Evolutionary conservation across 2,113 vertebrate genomes (phyloP), one percentile per base, ranked within the genome.

Genomic region (Spheniscus mendiculus): DNA sequence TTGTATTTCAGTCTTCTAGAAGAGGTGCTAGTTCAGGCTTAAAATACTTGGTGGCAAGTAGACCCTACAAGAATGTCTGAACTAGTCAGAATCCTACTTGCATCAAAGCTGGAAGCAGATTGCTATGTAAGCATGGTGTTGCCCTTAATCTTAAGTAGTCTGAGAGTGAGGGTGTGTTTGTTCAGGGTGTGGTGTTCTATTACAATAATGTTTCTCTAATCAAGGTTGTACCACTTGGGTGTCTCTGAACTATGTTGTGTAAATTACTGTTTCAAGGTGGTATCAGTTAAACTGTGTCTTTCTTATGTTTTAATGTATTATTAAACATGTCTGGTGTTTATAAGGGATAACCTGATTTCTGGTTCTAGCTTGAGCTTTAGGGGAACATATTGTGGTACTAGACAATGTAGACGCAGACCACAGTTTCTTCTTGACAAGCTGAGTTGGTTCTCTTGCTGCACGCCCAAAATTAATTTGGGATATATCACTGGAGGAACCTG

Each of bases 321-420:
- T 12, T 66, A 16, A 23, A 19, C 0, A 0, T 9, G 5, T 14
- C 12, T 30, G 15, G 2, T 71, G 30, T 56, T 86, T 6, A 0
- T 52, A 14, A 44, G 11, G 40, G 5, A 3, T 29, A 18, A 27
- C 0, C 2, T 0, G 2, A 5, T 26, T 10, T 71, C n/a, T 74
- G 36, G 3, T 58, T 89, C 26, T 74, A 23, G 25, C 5, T 20
- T 9, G 82, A 30, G n/a, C 20, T 63, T 58, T 15, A 26, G 11
- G 22, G n/a, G 17, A 59, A 0, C 52, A n/a, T 0, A 23, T 8
- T 47, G 50, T 40, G 45, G 3, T 44, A 5, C 3, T 42, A 8
- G 34, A 4, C 26, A 26, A 0, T 4, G 11, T 17, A 16, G 47
- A 17, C 3, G 6, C 11, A 36, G 34, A 32, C 2, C 34, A 4